A percentile compares a stretch with the other conserved stretches of the same genome.
These are phyloP conservation scores for Triops cancriformis DNA, from an alignment of 1,140 invertebrate genomes.

Conservation along the genomic window DNA sequence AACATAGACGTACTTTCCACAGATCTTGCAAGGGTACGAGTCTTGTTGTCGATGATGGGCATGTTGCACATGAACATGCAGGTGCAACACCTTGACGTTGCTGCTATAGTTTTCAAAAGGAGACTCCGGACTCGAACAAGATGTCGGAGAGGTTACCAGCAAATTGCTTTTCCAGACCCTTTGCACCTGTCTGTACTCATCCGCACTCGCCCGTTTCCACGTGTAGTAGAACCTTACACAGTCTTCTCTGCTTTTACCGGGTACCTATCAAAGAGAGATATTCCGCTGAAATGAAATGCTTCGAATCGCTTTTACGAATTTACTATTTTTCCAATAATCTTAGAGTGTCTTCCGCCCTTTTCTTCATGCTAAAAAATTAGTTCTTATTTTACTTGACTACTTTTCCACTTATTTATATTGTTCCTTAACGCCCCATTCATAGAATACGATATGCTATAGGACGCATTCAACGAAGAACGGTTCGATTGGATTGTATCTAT, in stretches of 20 bases:
- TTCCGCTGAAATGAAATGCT: too few species aligned
- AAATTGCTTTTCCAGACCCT: neutral
- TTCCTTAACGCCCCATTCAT: too few species aligned
- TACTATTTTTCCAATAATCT: too few species aligned
- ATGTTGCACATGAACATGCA: neutral
- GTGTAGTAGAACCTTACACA: slow-evolving; percentile 17
- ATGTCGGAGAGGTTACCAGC: neutral
- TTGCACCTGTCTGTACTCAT: slow-evolving; percentile 14
- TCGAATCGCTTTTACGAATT: neutral
- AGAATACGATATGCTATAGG: too few species aligned
- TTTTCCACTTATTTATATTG: too few species aligned
- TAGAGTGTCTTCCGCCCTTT: too few species aligned
- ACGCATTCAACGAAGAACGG: too few species aligned
- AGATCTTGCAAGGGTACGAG: slow-evolving; percentile 76
- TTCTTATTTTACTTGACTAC: too few species aligned
- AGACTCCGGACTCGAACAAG: slow-evolving; percentile 8
- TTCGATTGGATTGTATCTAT: too few species aligned
- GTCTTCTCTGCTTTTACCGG: slow-evolving; percentile 1
- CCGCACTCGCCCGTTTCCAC: slow-evolving; percentile 5
- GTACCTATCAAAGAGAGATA: slow-evolving; percentile 1
- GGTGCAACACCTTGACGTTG: neutral
- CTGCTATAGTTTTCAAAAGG: neutral
- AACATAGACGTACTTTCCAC: slow-evolving; percentile 82
- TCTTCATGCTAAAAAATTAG: too few species aligned
- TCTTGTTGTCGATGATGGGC: slow-evolving; percentile 15